Evolutionary conservation across 1,140 invertebrate species (phyloP), one percentile per base, ranked within the genome.

Genomic region (Magallana ariakensis): DNA sequence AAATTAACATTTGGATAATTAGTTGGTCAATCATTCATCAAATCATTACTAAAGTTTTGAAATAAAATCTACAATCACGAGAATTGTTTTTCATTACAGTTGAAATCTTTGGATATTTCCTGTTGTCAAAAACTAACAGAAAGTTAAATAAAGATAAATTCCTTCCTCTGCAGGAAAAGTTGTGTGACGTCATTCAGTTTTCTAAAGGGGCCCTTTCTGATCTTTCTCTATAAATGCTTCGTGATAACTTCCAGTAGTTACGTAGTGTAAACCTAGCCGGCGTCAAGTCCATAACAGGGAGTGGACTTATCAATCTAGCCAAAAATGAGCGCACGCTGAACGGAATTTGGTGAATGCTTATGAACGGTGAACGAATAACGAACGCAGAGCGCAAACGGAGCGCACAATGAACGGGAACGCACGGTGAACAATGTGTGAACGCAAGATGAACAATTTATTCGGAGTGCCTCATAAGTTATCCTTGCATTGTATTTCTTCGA

Each of bases 231-330:
- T 13, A 33, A n/a, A 53, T 88, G 15, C 53, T 88, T 7, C 54
- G 81, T 54, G 82, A 86, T 22, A 86, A 81, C 33, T 56, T 33
- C 16, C 55, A n/a, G 13, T 11, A 80, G 54, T 26, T 88, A 22
- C 22, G 54, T 6, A 62, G 26, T 33, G 33, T 85, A n/a, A 81
- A 86, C 15, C 80, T 83, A 16, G 57, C 82, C 22, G 62, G 84
- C 46, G 33, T 84, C 1, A 56, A 84, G n/a, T 75, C 53, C 54
- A 82, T 88, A 5, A 83, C 85, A n/a, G 87, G 88, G 66, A 10
- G 56, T 15, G 86, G 85, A 11, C 66, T 90, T 11, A 53, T 90
- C 13, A 66, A 66, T 33, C 26, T 90, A 2, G 84, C 75, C 60
- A 85, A 86, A 33, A 87, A 80, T 70, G 70, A 87, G 13, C 84